Percentiles rank a stretch among this genome's conserved stretches.
Conservation (phyloP, 1,140 invertebrate species). For the Trichomalopsis sarcophagae region DNA sequence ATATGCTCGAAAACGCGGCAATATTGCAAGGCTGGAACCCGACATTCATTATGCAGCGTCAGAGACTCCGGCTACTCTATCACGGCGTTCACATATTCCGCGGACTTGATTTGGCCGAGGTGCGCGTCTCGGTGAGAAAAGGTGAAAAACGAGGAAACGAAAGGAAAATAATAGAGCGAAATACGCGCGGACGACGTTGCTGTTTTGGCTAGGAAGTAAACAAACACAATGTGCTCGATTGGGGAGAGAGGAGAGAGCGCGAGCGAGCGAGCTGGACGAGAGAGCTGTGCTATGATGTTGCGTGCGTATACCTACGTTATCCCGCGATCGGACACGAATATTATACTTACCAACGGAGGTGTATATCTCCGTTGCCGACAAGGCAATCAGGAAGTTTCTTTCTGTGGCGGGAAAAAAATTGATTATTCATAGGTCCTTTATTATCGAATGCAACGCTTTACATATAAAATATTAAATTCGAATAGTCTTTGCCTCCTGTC, state of each 20-base stretch:
- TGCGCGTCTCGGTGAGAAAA: not conserved
- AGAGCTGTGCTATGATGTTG: not conserved
- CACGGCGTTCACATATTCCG: not conserved
- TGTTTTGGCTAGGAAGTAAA: conserved; percentile 17
- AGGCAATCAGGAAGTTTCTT: too few relatives aligned
- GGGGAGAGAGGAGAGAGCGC: not conserved
- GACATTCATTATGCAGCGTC: not conserved
- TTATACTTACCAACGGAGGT: too few relatives aligned
- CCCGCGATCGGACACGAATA: not conserved
- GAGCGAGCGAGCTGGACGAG: not conserved
- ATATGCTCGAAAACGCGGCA: not conserved
- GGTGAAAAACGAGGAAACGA: not conserved
- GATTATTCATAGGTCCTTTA: too few relatives aligned
- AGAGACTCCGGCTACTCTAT: not conserved
- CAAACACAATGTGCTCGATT: conserved; percentile 22
- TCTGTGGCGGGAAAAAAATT: too few relatives aligned
- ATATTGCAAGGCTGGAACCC: not conserved
- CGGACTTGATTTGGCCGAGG: too few relatives aligned
- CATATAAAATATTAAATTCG: too few relatives aligned
- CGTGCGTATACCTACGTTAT: not conserved
- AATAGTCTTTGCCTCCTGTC: too few relatives aligned
- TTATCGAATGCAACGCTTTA: too few relatives aligned
- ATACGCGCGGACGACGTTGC: conserved; percentile 3
- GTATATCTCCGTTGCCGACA: too few relatives aligned
- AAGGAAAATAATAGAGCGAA: conserved; percentile 22